These are phyloP conservation scores for Drosophila paranaensis DNA, from an alignment of 2,888 invertebrate species.

Conservation along the genomic window DNA sequence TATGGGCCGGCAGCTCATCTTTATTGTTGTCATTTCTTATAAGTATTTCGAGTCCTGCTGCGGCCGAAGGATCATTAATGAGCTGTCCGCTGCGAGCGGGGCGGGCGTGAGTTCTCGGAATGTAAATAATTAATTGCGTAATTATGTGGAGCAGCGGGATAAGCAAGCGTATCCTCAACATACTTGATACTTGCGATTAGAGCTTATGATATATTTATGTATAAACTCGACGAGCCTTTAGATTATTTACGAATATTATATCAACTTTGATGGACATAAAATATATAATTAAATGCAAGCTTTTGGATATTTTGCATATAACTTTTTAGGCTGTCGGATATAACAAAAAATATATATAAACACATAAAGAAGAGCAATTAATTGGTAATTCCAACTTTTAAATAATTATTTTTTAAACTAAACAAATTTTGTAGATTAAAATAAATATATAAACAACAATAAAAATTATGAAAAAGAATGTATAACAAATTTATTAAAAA, in stretches of 20 bases:
- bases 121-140: constrained; percentile 49
- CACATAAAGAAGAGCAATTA: no score
- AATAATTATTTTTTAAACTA: no score
- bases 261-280: neutral
- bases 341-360: no score
- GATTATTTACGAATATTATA: neutral
- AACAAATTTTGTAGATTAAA: no score
- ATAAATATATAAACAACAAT: no score
- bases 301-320: no score
- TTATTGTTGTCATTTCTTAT: constrained; percentile 58
- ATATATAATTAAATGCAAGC: neutral
- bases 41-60: constrained; percentile 29
- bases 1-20: constrained; percentile 33
- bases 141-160: constrained; percentile 13
- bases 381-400: no score
- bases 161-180: neutral
- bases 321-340: no score
- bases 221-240: no score
- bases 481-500: no score
- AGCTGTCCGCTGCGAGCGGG: neutral
- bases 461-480: no score
- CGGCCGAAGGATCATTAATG: constrained; percentile 41
- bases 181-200: neutral
- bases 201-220: constrained; percentile 6
- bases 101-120: constrained; percentile 27